These are phyloP conservation scores for Teleiodes luculella DNA, from an alignment of 2,888 invertebrate species.

Conservation along the genomic window DNA sequence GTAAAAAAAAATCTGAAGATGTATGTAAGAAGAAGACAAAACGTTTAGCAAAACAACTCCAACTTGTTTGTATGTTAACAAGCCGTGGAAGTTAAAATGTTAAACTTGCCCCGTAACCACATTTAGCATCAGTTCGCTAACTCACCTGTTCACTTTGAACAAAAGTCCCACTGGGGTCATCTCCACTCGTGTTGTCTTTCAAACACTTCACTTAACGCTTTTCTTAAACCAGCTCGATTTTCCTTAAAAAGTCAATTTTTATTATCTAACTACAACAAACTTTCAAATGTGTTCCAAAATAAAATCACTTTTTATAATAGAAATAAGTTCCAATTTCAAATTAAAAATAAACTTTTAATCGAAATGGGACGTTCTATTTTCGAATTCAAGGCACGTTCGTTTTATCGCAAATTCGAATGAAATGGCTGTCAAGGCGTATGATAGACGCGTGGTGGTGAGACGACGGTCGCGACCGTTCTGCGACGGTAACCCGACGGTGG, in stretches of 20 bases:
- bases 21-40: no score
- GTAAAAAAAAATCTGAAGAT: no score
- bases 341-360: slow-evolving; percentile 15
- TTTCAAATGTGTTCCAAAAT: slow-evolving; percentile 16
- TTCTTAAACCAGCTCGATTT: background rate
- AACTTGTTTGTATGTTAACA: no score
- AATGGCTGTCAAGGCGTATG: slow-evolving; percentile 30
- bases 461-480: slow-evolving; percentile 62
- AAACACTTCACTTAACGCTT: slow-evolving; percentile 34
- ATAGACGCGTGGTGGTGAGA: slow-evolving; percentile 53
- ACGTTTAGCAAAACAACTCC: no score
- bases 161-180: slow-evolving; percentile 80
- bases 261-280: background rate
- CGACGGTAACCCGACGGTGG: slow-evolving; percentile 27
- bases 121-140: slow-evolving; percentile 27
- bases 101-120: slow-evolving; percentile 19
- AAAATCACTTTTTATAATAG: slow-evolving; percentile 16
- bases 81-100: background rate
- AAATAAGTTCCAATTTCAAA: slow-evolving; percentile 20
- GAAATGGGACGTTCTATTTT: slow-evolving; percentile 19
- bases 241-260: slow-evolving; percentile 6
- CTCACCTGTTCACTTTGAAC: slow-evolving; percentile 80
- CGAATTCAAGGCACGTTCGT: slow-evolving; percentile 22
- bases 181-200: slow-evolving; percentile 27
- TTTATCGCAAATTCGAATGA: slow-evolving; percentile 23